phyloP scores from a whole-genome alignment of 2,888 invertebrate genomes.

The Epiblema foenella region DNA sequence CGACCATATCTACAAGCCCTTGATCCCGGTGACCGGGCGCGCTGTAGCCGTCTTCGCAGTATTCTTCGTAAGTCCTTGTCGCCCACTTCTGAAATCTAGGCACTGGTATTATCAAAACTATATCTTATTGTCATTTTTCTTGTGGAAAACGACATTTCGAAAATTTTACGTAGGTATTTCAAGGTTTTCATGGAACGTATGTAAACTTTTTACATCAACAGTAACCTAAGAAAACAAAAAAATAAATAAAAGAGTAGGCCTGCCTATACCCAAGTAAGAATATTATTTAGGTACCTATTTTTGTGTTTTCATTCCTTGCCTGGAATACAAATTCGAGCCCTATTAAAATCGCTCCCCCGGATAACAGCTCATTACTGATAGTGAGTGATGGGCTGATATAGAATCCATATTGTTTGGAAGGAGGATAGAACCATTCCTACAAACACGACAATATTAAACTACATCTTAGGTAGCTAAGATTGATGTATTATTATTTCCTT shows the following conservation, averaged over 20 bases:
- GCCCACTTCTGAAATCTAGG: too few species aligned
- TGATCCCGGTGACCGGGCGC: conserved; percentile 69
- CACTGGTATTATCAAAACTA: too few species aligned
- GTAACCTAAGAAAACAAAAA: too few species aligned
- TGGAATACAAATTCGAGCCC: conserved; percentile 20
- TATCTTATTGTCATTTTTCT: too few species aligned
- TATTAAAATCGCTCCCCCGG: conserved; percentile 88
- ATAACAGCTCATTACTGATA: conserved; percentile 88
- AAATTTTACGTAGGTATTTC: too few species aligned
- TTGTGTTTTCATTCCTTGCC: conserved; percentile 14
- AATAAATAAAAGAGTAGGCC: too few species aligned
- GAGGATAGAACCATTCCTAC: conserved; percentile 2
- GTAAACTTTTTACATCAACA: too few species aligned
- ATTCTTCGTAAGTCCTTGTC: conserved; percentile 67
- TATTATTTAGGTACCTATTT: not conserved
- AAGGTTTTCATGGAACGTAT: too few species aligned
- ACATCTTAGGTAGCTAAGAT: not conserved
- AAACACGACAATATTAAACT: not conserved
- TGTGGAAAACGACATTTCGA: too few species aligned
- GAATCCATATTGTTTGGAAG: conserved; percentile 27
- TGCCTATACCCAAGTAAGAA: too few species aligned
- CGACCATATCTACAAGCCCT: conserved; percentile 93
- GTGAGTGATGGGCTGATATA: conserved; percentile 84
- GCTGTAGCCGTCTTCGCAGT: conserved; percentile 65
- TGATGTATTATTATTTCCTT: too few species aligned